These are phyloP conservation scores for Eilema depressum DNA, from an alignment of 2,888 invertebrate genomes.

Conservation along the genomic window DNA sequence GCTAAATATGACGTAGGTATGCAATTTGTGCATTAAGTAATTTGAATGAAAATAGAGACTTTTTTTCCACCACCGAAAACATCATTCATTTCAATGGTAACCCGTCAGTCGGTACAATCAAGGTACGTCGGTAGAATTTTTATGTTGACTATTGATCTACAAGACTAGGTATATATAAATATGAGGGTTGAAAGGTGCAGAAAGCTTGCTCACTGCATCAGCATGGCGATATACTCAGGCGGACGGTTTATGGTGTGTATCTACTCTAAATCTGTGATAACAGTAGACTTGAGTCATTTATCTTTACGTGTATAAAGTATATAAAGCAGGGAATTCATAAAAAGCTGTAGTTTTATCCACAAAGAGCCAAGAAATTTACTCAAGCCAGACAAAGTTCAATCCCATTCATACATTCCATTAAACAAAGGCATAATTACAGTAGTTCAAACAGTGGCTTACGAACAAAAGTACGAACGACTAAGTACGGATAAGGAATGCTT, in stretches of 20 bases:
- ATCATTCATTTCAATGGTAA: no score
- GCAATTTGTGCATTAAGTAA: no score
- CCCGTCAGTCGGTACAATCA: no score
- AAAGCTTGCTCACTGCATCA: background rate
- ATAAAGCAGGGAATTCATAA: background rate
- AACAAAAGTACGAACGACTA: constrained; percentile 30
- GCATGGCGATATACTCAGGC: no score
- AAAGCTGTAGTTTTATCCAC: background rate
- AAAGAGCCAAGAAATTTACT: constrained; percentile 21
- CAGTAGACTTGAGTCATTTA: background rate
- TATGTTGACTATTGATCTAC: no score
- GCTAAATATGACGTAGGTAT: no score
- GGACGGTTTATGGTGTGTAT: background rate
- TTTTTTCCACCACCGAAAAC: no score
- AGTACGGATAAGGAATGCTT: constrained; percentile 55
- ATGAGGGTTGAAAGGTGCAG: background rate
- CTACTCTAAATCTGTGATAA: background rate
- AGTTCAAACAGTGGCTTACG: constrained; percentile 40
- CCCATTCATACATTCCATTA: constrained; percentile 50
- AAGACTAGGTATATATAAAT: background rate
- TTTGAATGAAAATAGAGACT: no score
- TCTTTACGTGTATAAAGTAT: background rate
- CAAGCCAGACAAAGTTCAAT: constrained; percentile 29
- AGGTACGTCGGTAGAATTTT: no score
- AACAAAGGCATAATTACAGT: constrained; percentile 51